phyloP scores from a whole-genome alignment of 2,113 vertebrate species.

The Phycodurus eques region DNA sequence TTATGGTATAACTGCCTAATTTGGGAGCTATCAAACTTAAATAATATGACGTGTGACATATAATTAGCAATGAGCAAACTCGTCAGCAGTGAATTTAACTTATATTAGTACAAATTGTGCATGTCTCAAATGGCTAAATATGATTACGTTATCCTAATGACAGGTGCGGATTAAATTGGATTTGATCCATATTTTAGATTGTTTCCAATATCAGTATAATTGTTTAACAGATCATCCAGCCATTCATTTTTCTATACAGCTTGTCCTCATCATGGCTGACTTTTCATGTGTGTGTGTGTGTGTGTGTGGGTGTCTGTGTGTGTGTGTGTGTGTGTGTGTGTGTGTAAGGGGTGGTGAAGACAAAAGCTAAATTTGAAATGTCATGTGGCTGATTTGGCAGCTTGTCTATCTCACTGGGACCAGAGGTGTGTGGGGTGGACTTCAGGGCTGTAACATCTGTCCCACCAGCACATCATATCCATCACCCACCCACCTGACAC shows the following conservation, averaged over 20 bases:
- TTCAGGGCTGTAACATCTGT: conserved; percentile 52
- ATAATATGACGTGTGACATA: background rate
- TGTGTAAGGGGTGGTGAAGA: conserved; percentile 1
- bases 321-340: background rate
- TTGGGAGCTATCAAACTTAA: background rate
- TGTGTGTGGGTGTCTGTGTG: no score
- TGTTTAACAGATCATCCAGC: no score
- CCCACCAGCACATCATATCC: conserved; percentile 60
- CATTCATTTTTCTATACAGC: background rate
- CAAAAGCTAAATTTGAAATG: conserved; percentile 65
- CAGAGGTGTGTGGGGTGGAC: conserved; percentile 20
- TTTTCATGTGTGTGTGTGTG: conserved; percentile 10
- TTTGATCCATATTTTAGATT: background rate
- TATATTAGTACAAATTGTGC: background rate
- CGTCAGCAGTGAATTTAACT: background rate
- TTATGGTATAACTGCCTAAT: background rate
- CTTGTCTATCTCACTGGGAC: conserved; percentile 80
- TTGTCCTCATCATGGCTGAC: background rate
- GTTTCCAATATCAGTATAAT: background rate
- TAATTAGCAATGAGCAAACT: background rate
- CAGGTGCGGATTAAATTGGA: no score
- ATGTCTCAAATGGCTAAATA: background rate
- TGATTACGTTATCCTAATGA: background rate
- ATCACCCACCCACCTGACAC: conserved; percentile 57
- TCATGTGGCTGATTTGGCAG: conserved; percentile 82